A percentile compares a stretch with the other conserved stretches of the same genome.
phyloP scores from a whole-genome alignment of 2,797 vertebrate genomes.

The Melanotaenia trifasciata region DNA sequence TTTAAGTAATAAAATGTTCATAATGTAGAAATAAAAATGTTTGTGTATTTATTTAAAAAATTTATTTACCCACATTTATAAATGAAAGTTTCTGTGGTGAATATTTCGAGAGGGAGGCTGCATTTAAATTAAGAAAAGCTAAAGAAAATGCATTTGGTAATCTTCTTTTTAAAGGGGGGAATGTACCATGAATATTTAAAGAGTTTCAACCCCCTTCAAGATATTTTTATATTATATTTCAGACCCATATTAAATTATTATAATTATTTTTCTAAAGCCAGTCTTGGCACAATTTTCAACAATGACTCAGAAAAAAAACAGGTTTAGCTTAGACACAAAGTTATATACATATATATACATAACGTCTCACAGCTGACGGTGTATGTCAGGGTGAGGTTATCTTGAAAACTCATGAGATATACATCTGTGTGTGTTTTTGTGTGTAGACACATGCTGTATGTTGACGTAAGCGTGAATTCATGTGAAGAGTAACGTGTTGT shows the following conservation, averaged over 20 bases:
- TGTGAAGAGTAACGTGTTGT: neutral
- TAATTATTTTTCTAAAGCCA: neutral
- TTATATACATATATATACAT: no score
- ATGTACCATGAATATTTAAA: no score
- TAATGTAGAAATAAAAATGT: neutral
- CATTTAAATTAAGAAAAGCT: no score
- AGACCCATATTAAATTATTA: neutral
- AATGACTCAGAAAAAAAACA: neutral
- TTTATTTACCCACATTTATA: neutral
- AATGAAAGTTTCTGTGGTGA: neutral
- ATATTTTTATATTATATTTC: neutral
- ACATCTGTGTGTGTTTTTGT: neutral
- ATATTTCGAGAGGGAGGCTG: neutral
- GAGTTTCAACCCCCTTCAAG: neutral
- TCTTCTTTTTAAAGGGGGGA: no score
- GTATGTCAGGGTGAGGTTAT: no score
- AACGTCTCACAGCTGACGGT: no score
- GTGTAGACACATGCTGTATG: neutral
- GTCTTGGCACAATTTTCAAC: neutral
- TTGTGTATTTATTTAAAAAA: neutral
- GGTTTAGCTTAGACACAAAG: neutral
- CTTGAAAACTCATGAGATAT: neutral
- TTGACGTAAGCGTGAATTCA: neutral
- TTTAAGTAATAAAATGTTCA: neutral
- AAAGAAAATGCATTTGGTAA: no score